Percentiles rank a stretch among this genome's conserved stretches.
phyloP scores from a whole-genome alignment of 2,797 vertebrate species.

The Oceanodroma leucorhoa region DNA sequence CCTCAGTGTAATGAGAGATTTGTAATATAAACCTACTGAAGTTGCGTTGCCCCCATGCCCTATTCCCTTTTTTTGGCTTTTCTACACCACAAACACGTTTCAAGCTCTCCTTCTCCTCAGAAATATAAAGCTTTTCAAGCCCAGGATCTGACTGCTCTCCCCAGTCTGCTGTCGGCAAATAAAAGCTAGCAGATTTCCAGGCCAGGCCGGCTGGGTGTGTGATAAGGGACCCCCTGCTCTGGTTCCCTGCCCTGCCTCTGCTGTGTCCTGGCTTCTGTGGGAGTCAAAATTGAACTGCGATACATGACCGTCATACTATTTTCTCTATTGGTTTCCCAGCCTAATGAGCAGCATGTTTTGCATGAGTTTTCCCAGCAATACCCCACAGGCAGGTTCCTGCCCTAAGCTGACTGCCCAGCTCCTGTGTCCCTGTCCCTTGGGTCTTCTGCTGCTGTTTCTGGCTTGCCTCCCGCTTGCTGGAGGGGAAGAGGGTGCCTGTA shows the following conservation, averaged over 20 bases:
- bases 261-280: background rate
- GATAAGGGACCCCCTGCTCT: background rate
- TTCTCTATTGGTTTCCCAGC: background rate
- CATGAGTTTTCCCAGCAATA: background rate
- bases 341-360: background rate
- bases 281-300: background rate
- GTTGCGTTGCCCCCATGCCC: background rate
- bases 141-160: background rate
- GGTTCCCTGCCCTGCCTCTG: background rate
- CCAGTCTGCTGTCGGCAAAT: background rate
- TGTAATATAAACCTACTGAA: background rate
- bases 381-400: background rate
- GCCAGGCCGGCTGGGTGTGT: background rate
- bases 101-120: background rate
- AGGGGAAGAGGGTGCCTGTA: background rate
- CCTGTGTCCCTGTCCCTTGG: background rate
- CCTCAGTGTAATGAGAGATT: background rate
- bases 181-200: background rate
- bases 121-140: background rate
- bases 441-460: background rate
- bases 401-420: background rate
- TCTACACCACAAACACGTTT: background rate
- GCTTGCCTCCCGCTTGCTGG: background rate
- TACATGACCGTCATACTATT: accelerated
- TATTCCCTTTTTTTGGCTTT: background rate